Percentiles rank a stretch among this genome's conserved stretches.
These are phyloP conservation scores for Urocitellus parryii DNA, from an alignment of 2,113 vertebrate species.

Conservation along the genomic window DNA sequence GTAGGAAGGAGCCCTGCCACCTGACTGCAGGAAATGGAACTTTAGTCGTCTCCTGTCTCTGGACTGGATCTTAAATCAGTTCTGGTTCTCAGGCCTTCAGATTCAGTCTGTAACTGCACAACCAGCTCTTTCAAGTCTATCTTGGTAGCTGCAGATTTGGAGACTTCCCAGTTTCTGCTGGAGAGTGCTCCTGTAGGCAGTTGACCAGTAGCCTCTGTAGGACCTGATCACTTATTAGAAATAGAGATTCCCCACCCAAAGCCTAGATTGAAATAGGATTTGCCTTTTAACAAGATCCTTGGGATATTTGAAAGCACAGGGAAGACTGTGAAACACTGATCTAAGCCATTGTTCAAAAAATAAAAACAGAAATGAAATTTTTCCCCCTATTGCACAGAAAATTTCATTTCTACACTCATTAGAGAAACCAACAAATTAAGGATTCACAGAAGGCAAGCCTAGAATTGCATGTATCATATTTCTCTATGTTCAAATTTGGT, in stretches of 20 bases:
- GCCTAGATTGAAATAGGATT: background rate
- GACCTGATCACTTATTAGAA: background rate
- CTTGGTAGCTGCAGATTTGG: background rate
- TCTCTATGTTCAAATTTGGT: background rate
- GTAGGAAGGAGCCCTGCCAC: background rate
- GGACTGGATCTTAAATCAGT: background rate
- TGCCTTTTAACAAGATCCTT: background rate
- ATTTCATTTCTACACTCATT: background rate
- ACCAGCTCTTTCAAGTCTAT: background rate
- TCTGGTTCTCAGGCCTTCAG: background rate
- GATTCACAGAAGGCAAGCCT: background rate
- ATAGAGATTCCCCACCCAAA: background rate
- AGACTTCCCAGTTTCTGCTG: background rate
- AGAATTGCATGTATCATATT: background rate
- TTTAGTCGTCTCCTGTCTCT: background rate
- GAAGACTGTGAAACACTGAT: background rate
- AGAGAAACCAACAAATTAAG: background rate
- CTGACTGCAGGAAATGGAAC: background rate
- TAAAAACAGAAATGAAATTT: background rate
- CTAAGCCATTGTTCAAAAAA: background rate
- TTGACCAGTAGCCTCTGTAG: background rate
- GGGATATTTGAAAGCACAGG: background rate
- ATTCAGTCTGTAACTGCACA: background rate
- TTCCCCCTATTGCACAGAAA: background rate
- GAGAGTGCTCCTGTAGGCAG: background rate